Base-by-base conservation (phyloP, 2,888 invertebrate genomes). In the Achlya flavicornis region DNA sequence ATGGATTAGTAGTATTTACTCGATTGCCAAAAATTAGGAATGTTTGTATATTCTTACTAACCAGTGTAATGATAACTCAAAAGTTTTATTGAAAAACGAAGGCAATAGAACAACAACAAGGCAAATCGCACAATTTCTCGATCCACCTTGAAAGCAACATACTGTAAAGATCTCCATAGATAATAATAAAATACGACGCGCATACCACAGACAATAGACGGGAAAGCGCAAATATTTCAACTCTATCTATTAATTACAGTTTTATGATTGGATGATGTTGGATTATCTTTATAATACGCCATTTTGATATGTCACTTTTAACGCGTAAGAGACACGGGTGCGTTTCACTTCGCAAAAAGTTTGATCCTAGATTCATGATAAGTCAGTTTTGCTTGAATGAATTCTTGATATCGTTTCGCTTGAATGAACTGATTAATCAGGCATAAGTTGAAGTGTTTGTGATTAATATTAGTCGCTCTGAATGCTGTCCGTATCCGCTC, bases 181-280 rank as follows among this genome's bases (percentile, higher is more conserved):
- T 53, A 53, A 53, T 53, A 19, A 53, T 53, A 53, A 53, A 53
- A 53, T 53, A 53, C 3, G 8, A 53, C 16, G 19, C 19, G 53
- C 53, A 53, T 53, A 53, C 53, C 53, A 53, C 53, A 53, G 19
- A 53, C 53, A 64, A 65, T 66, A 66, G 61, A 62, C 61, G 66
- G 69, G 71, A 71, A 71, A 71, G 71, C 64, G 64, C 53, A 61
- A 57, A 48, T 57, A 46, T n/a, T 46, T 46, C 46, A 57, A 58
- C 64, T 63, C 69, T 64, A 72, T 70, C 66, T 67, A 79, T 80
- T 74, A 70, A 80, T 80, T 72, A 73, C 63, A 65, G 60, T 46
- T 67, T 62, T 64, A 67, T 72, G 76, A 63, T 74, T 57, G 61
- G 71, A 67, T 75, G 73, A 69, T 64, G 63, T 66, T 63, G 66